phyloP scores from a whole-genome alignment of 2,888 invertebrate species.

The Neocrepidodera transversa region DNA sequence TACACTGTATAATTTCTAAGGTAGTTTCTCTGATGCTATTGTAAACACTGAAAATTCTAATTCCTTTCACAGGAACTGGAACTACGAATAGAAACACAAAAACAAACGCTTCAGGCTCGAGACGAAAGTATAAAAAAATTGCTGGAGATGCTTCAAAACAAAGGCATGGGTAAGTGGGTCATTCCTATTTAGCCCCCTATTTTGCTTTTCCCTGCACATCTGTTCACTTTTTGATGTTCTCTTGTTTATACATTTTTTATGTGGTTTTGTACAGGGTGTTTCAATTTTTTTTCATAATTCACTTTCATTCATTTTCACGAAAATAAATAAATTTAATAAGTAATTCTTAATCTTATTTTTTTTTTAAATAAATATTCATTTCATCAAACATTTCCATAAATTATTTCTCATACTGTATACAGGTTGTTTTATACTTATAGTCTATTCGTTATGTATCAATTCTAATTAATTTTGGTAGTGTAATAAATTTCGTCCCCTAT shows the following conservation, averaged over 20 bases:
- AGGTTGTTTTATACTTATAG: too few species aligned
- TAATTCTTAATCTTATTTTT: too few species aligned
- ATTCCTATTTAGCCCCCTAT: slow-evolving; percentile 41
- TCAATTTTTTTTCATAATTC: slow-evolving; percentile 19
- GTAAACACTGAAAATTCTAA: slow-evolving; percentile 7
- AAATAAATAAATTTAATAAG: too few species aligned
- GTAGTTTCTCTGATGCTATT: too few species aligned
- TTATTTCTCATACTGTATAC: too few species aligned
- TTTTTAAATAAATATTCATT: too few species aligned
- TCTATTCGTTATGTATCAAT: too few species aligned
- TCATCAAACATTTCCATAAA: too few species aligned
- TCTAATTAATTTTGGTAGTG: too few species aligned
- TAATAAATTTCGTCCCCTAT: too few species aligned
- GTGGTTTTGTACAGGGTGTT: slow-evolving; percentile 31
- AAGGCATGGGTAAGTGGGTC: slow-evolving; percentile 86
- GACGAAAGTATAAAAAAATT: slow-evolving; percentile 99
- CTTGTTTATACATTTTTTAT: slow-evolving; percentile 29
- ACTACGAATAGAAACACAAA: slow-evolving; percentile 95
- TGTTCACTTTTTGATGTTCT: slow-evolving; percentile 31
- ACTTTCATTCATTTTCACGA: too few species aligned
- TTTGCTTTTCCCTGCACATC: slow-evolving; percentile 38
- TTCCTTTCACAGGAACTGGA: slow-evolving; percentile 81
- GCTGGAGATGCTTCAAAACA: slow-evolving; percentile 97
- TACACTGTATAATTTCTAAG: too few species aligned
- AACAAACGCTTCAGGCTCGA: slow-evolving; percentile 94